A percentile compares a stretch with the other conserved stretches of the same genome.
phyloP scores from a whole-genome alignment of 2,888 invertebrate species.

The Tetramorium bicarinatum region DNA sequence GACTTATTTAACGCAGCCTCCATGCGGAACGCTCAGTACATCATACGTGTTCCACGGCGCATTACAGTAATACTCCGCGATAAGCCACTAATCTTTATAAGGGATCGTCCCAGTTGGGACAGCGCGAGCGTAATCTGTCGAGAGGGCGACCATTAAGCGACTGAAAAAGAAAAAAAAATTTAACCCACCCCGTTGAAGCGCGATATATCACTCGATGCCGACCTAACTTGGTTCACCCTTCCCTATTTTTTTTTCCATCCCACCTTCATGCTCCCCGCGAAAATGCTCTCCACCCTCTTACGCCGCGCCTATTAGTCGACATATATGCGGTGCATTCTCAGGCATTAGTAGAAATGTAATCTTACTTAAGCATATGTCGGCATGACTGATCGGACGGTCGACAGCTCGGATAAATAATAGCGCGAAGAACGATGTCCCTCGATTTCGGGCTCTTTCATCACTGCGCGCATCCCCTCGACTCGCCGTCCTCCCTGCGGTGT shows the following conservation, averaged over 20 bases:
- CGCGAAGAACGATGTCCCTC: slow-evolving; percentile 64
- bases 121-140: slow-evolving; percentile 82
- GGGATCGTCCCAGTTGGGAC: slow-evolving; percentile 80
- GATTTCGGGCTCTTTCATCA: slow-evolving; percentile 56
- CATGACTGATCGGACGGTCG: slow-evolving; percentile 84
- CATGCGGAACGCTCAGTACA: slow-evolving; percentile 65
- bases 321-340: slow-evolving; percentile 63
- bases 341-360: slow-evolving; percentile 85
- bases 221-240: slow-evolving; percentile 62
- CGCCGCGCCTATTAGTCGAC: slow-evolving; percentile 65
- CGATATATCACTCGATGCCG: slow-evolving; percentile 81
- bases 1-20: slow-evolving; percentile 70
- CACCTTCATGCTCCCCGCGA: slow-evolving; percentile 44
- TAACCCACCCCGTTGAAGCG: slow-evolving; percentile 67
- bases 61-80: slow-evolving; percentile 82
- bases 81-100: slow-evolving; percentile 84
- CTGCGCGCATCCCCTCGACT: slow-evolving; percentile 43
- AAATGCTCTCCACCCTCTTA: slow-evolving; percentile 44
- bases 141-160: slow-evolving; percentile 82
- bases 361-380: slow-evolving; percentile 85
- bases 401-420: slow-evolving; percentile 83
- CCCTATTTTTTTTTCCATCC: slow-evolving; percentile 59
- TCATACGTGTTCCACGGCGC: slow-evolving; percentile 75
- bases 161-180: slow-evolving; percentile 70
- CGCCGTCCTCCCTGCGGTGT: slow-evolving; percentile 29